phyloP scores from a whole-genome alignment of 2,888 invertebrate genomes.

The Cenopis cana region DNA sequence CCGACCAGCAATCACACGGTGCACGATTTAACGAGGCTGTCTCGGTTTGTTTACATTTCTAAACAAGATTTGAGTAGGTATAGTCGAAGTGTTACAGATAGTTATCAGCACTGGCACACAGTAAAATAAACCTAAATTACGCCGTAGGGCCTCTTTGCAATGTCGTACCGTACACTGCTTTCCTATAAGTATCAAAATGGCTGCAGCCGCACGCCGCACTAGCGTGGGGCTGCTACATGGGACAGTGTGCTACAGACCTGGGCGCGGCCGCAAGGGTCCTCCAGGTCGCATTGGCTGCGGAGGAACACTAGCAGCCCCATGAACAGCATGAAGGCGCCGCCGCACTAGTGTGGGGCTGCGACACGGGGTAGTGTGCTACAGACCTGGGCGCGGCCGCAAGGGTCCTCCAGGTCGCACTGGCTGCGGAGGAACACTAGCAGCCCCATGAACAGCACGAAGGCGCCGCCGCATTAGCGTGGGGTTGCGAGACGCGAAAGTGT shows the following conservation, averaged over 20 bases:
- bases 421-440: conserved; percentile 93
- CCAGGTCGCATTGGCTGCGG: conserved; percentile 93
- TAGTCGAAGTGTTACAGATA: too few relatives aligned
- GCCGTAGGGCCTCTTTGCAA: too few relatives aligned
- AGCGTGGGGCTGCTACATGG: too few relatives aligned
- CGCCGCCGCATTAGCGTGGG: conserved; percentile 85
- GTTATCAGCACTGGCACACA: too few relatives aligned
- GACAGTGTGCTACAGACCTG: conserved; percentile 64
- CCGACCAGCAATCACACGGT: conserved; percentile 30
- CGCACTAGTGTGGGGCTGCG: too few relatives aligned
- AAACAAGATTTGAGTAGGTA: not conserved
- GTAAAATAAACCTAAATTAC: too few relatives aligned
- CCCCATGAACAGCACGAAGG: conserved; percentile 96
- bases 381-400: conserved; percentile 90
- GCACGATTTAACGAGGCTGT: conserved; percentile 25
- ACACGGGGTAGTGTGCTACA: conserved; percentile 1
- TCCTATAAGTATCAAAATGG: too few relatives aligned
- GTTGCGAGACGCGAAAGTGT: too few relatives aligned
- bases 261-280: conserved; percentile 93
- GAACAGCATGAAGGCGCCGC: conserved; percentile 86
- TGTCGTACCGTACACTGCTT: too few relatives aligned
- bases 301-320: conserved; percentile 95
- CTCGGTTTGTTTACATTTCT: conserved; percentile 32
- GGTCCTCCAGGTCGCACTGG: conserved; percentile 95
- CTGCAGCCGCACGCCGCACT: too few relatives aligned